These are phyloP conservation scores for Sphenopsis melanotis DNA, from an alignment of 2,797 vertebrate genomes.

Conservation along the genomic window DNA sequence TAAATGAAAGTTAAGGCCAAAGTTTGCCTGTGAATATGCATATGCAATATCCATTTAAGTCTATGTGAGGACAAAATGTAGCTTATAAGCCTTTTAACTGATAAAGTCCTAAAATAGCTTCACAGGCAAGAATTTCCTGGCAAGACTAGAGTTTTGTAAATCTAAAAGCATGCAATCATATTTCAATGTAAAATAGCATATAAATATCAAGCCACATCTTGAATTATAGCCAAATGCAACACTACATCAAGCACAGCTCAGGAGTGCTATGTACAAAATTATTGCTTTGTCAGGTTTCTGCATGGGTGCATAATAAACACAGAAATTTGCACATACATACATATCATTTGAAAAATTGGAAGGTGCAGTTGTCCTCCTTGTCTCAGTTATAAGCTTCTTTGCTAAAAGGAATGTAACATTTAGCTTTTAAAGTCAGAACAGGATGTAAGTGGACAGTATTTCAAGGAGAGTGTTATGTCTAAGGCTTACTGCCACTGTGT, in stretches of 20 bases:
- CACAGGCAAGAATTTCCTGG: conserved; percentile 60
- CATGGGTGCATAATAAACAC: not conserved
- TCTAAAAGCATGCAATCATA: conserved; percentile 51
- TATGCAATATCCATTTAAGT: conserved; percentile 18
- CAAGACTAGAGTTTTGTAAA: conserved; percentile 45
- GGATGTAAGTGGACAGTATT: not conserved
- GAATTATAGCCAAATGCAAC: conserved; percentile 46
- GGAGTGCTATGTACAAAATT: not conserved
- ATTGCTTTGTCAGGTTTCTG: conserved; percentile 28
- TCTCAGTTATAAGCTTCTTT: not conserved
- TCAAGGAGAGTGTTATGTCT: not conserved
- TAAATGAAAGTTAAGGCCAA: conserved; percentile 13
- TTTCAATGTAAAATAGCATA: conserved; percentile 54
- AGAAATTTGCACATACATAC: not conserved
- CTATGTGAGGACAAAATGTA: conserved; percentile 8
- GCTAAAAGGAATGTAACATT: not conserved
- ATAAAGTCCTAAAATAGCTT: conserved; percentile 57
- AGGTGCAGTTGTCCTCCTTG: not conserved
- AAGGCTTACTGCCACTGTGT: not conserved
- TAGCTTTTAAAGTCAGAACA: not conserved
- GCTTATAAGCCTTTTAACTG: conserved; percentile 45
- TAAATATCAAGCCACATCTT: conserved; percentile 45
- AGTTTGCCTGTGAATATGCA: not conserved
- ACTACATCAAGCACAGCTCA: not conserved
- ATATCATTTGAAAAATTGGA: not conserved